Evolutionary conservation across 2,113 vertebrate species (phyloP).

Genomic region (Regulus satrapa): DNA sequence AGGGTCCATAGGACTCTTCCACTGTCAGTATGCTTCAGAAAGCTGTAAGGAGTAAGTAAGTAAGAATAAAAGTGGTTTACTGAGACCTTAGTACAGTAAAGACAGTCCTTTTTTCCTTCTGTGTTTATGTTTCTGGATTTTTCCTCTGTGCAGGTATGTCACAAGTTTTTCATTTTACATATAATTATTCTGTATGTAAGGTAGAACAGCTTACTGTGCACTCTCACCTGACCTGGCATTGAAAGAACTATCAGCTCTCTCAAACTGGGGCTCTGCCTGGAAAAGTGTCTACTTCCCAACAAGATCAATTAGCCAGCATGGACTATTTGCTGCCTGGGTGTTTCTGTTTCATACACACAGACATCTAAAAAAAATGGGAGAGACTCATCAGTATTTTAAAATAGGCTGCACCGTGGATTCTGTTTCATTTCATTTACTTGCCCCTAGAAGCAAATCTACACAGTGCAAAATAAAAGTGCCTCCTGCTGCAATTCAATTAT

Average conservation of each 20-base stretch:
- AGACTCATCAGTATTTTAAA: neutral
- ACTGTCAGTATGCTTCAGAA: neutral
- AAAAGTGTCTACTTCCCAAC: neutral
- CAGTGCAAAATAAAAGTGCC: neutral
- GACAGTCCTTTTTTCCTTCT: neutral
- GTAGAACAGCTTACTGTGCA: neutral
- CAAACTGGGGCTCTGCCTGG: neutral
- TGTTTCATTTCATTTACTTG: neutral
- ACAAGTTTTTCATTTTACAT: neutral
- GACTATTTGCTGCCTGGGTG: neutral
- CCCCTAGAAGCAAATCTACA: neutral
- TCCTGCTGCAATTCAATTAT: neutral
- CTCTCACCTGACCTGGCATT: rapidly evolving
- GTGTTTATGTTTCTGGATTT: neutral
- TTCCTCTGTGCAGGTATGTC: neutral
- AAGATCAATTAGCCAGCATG: neutral
- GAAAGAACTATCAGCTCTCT: neutral
- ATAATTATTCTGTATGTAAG: neutral
- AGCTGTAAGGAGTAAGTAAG: neutral
- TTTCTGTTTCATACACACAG: neutral
- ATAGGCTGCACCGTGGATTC: neutral
- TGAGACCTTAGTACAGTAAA: neutral
- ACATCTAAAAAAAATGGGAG: neutral
- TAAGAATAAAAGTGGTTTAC: neutral
- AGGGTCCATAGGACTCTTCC: neutral